Conservation (phyloP, 2,888 invertebrate genomes). For the Diarsia rubi region DNA sequence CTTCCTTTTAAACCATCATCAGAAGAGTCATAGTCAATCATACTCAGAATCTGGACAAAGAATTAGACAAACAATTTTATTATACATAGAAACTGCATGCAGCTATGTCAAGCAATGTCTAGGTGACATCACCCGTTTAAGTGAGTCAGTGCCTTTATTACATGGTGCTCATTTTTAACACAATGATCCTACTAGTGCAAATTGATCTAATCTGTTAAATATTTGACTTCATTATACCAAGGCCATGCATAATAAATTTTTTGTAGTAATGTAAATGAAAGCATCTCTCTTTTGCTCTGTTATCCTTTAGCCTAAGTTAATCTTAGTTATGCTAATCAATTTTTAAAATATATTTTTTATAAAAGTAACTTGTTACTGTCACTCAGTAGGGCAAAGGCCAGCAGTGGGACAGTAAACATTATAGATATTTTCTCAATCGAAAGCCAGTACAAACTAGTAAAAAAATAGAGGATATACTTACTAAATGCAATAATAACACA, state of each 20-base stretch:
- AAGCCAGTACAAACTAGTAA: neutral
- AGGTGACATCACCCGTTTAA: slow-evolving; percentile 53
- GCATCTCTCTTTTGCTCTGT: neutral
- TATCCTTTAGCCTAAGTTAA: no score
- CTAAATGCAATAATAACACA: slow-evolving; percentile 95
- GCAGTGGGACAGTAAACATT: neutral
- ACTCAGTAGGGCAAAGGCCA: neutral
- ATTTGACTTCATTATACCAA: slow-evolving; percentile 2
- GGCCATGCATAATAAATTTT: neutral
- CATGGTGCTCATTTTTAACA: slow-evolving; percentile 36
- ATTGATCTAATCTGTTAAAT: slow-evolving; percentile 25
- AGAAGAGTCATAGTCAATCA: neutral
- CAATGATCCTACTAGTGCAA: slow-evolving; percentile 32
- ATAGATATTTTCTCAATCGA: neutral
- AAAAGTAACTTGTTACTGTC: neutral
- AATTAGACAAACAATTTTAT: neutral
- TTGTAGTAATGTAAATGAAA: neutral
- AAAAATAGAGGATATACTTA: slow-evolving; percentile 84
- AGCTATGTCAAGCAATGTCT: slow-evolving; percentile 15
- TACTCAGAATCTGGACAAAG: slow-evolving; percentile 4
- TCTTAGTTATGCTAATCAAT: neutral
- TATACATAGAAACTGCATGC: slow-evolving; percentile 21
- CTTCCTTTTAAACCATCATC: neutral
- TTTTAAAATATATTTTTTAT: neutral
- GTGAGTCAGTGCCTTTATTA: slow-evolving; percentile 57